Evolutionary conservation across 2,113 vertebrate genomes (phyloP).

Genomic region (Oryzias javanicus): DNA sequence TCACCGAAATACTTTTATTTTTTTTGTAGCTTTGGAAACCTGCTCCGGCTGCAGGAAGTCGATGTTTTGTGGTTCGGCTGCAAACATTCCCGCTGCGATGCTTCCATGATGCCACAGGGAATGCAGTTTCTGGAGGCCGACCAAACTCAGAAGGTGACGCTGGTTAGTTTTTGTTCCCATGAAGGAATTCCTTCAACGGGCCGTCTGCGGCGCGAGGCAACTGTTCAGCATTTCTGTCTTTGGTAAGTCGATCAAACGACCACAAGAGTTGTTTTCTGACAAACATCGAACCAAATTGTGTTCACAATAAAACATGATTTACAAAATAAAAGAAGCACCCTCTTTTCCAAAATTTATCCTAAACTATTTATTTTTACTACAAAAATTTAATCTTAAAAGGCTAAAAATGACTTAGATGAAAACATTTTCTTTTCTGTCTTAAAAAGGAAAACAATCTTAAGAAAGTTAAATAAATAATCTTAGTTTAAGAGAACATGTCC

Average conservation of each 20-base stretch:
- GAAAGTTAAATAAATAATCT: too few relatives aligned
- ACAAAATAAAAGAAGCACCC: too few relatives aligned
- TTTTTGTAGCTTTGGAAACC: constrained; percentile 26
- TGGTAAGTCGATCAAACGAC: constrained; percentile 7
- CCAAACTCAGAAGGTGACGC: neutral
- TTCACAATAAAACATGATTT: too few relatives aligned
- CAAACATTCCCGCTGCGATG: constrained; percentile 3
- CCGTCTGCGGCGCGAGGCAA: constrained; percentile 2
- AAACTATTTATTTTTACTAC: too few relatives aligned
- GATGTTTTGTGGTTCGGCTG: constrained; percentile 28
- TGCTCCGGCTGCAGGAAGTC: constrained; percentile 11
- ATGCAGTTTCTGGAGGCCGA: neutral
- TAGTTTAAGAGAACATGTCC: too few relatives aligned
- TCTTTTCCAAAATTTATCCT: too few relatives aligned
- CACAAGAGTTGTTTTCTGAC: neutral
- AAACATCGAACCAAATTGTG: neutral
- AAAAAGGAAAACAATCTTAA: too few relatives aligned
- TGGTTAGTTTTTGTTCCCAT: constrained; percentile 7
- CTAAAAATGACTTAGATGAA: too few relatives aligned
- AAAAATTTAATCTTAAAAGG: too few relatives aligned
- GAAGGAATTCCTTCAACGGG: constrained; percentile 6
- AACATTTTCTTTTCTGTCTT: too few relatives aligned
- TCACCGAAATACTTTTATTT: constrained; percentile 26
- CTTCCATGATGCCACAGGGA: neutral
- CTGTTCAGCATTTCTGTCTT: neutral